A percentile compares a stretch with the other conserved stretches of the same genome.
Conservation (phyloP, 2,888 invertebrate genomes). For the Cantharis lateralis region DNA sequence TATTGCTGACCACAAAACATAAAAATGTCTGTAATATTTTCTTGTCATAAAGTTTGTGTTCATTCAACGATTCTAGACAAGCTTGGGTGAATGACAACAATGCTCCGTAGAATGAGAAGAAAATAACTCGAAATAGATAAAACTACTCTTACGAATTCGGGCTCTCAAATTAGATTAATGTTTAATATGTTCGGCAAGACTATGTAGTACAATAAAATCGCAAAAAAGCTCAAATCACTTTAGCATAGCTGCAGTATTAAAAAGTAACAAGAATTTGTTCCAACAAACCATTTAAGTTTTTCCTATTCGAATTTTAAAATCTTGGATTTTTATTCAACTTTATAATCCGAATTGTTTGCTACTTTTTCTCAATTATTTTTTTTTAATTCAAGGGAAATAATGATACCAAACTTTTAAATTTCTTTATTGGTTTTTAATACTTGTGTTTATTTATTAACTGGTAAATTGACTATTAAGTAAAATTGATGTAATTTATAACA, state of each 20-base stretch:
- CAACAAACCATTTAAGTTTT: not conserved
- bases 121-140: slow-evolving; percentile 13
- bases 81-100: slow-evolving; percentile 21
- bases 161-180: slow-evolving; percentile 11
- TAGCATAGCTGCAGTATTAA: not conserved
- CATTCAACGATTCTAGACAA: slow-evolving; percentile 25
- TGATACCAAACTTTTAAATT: not conserved
- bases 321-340: no score
- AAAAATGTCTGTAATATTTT: slow-evolving; percentile 31
- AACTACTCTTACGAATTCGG: slow-evolving; percentile 5
- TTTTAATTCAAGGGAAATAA: not conserved
- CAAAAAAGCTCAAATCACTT: not conserved
- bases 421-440: not conserved
- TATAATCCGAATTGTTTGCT: no score
- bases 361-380: no score
- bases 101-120: slow-evolving; percentile 5
- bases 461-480: not conserved
- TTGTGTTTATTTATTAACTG: not conserved
- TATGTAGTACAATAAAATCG: not conserved
- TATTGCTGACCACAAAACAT: slow-evolving; percentile 29
- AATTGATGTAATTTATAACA: slow-evolving; percentile 2
- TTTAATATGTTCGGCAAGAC: slow-evolving; percentile 3
- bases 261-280: not conserved
- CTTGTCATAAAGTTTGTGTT: slow-evolving; percentile 27
- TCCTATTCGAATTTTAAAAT: no score